Base-by-base conservation (phyloP, 64 coral and sea anemone genomes). In the Dendrophyllia cribrosa region DNA sequence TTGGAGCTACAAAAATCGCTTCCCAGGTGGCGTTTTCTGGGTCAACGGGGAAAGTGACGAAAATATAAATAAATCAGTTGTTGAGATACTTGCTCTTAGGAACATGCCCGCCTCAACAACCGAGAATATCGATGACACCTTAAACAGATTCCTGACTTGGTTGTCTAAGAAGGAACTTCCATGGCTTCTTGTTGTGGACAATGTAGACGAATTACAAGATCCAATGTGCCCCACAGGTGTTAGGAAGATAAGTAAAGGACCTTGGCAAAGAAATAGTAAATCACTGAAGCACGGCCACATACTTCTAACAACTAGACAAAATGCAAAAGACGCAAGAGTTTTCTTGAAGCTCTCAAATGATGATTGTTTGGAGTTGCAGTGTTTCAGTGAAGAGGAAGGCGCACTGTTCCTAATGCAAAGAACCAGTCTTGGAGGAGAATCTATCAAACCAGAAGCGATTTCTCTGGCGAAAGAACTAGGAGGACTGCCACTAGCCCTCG, bases 401-500 rank as follows among this genome's bases (percentile, higher is more conserved):
- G 70, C 89, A 59, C 9, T 56, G 15, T 91, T 91, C 47, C 58
- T 84, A 69, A 83, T 91, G 14, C 21, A 58, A n/a, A 91, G 58
- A 12, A 82, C 63, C 11, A 61, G 43, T 58, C 1, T 11, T 72
- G 45, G 19, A 10, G 89, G 13, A 13, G 25, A 43, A 16, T 13
- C 64, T 11, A 6, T 56, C 19, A 12, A 83, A 20, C 23, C 58
- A 13, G 79, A 60, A 11, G 89, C 89, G 62, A 14, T 72, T 21
- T 3, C 61, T 12, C 70, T 91, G 14, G 89, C 49, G 4, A 44
- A 48, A 11, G 79, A 91, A 22, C 79, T 91, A 51, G 89, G 89
- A 47, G 51, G 55, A n/a, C 45, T 85, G 24, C 77, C 89, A 16
- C 45, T 91, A 51, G 89, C 89, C 17, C 89, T 91, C 26, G 67